Evolutionary conservation across 2,888 invertebrate genomes (phyloP).

Genomic region (Drosophila paranaensis): DNA sequence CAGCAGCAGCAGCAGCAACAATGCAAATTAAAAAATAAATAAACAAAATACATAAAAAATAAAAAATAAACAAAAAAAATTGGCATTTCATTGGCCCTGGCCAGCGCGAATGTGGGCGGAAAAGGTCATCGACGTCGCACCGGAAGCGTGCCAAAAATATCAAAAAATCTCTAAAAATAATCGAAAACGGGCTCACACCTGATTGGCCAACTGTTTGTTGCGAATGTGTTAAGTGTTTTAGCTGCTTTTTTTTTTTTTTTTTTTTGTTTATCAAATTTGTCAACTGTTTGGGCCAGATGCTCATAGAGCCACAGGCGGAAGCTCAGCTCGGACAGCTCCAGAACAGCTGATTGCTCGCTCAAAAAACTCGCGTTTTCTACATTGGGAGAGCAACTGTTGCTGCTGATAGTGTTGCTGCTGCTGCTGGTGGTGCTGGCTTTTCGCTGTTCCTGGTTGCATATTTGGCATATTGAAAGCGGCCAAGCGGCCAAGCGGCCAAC

Average conservation of each 20-base stretch:
- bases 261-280: conserved; percentile 7
- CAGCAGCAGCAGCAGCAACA: conserved; percentile 21
- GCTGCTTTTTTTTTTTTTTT: not conserved
- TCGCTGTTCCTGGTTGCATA: conserved; percentile 81
- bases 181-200: conserved; percentile 43
- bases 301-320: conserved; percentile 29
- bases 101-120: conserved; percentile 43
- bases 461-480: conserved; percentile 79
- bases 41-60: conserved; percentile 24
- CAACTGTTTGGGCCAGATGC: conserved; percentile 2
- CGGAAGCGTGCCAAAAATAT: conserved; percentile 79
- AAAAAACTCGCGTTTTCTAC: conserved; percentile 43
- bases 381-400: conserved; percentile 17
- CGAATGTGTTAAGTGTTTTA: conserved; percentile 10
- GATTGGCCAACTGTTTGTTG: conserved; percentile 30
- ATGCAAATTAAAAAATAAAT: conserved; percentile 30
- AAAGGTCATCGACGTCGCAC: conserved; percentile 72
- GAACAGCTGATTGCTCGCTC: conserved; percentile 26
- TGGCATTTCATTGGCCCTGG: conserved; percentile 58
- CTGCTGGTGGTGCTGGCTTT: conserved; percentile 4
- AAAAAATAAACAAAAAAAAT: conserved; percentile 14
- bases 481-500: conserved; percentile 52
- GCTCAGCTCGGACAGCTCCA: conserved; percentile 6
- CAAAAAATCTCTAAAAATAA: conserved; percentile 54
- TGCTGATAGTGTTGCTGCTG: conserved; percentile 9